These are phyloP conservation scores for Polypedilum pembai DNA, from an alignment of 1,140 invertebrate genomes.

Conservation along the genomic window DNA sequence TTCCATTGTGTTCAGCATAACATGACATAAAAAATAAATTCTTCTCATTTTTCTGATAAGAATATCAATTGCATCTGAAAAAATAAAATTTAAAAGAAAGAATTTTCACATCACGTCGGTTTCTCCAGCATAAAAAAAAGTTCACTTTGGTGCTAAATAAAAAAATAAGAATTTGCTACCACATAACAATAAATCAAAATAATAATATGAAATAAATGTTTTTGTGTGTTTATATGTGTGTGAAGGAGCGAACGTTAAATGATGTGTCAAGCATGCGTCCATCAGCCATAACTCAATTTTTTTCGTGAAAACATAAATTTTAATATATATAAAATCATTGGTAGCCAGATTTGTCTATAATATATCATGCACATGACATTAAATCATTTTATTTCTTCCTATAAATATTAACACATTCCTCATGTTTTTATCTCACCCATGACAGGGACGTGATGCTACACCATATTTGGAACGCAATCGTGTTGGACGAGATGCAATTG, in stretches of 20 bases:
- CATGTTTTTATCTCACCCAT: background rate
- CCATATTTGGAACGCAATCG: slow-evolving; percentile 89
- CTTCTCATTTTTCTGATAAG: background rate
- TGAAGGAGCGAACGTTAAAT: background rate
- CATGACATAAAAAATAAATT: background rate
- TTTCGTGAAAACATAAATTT: background rate
- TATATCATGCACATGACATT: background rate
- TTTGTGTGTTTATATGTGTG: background rate
- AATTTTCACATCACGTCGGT: too few species aligned
- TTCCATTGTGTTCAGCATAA: background rate
- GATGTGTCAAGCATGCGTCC: slow-evolving; percentile 5
- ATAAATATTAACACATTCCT: slow-evolving; percentile 35
- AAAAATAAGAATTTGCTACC: background rate
- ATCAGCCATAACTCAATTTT: slow-evolving; percentile 6
- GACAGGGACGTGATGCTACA: slow-evolving; percentile 84
- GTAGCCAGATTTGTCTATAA: background rate
- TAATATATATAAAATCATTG: background rate
- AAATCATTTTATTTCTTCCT: background rate
- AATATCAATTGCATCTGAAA: background rate
- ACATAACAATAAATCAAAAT: background rate
- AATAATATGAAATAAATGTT: background rate
- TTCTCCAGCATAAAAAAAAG: too few species aligned
- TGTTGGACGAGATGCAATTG: slow-evolving; percentile 85
- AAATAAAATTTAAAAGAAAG: too few species aligned
- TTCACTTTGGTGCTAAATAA: background rate